phyloP scores from a whole-genome alignment of 2,888 invertebrate species.

The Capitulum mitella region DNA sequence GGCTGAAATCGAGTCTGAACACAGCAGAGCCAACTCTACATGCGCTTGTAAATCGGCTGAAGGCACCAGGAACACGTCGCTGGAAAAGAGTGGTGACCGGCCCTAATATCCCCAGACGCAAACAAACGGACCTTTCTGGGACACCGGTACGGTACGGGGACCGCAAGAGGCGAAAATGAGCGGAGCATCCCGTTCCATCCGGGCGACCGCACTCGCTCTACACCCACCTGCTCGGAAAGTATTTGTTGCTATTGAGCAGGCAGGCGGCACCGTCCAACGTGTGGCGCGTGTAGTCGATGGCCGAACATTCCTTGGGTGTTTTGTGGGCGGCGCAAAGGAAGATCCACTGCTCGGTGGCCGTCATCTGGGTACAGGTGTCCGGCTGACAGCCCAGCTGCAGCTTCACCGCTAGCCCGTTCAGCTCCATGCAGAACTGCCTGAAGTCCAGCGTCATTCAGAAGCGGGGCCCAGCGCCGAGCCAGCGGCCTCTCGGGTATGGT shows the following conservation, averaged over 20 bases:
- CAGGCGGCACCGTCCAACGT: conserved; percentile 98
- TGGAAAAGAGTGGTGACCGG: no score
- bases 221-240: conserved; percentile 91
- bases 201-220: background rate
- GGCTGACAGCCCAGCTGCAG: conserved; percentile 95
- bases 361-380: conserved; percentile 97
- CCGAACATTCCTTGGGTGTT: conserved; percentile 99
- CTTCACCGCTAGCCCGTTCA: conserved; percentile 95
- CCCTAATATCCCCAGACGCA: no score
- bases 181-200: no score
- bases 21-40: no score
- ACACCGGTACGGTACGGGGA: no score
- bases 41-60: no score
- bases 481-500: no score
- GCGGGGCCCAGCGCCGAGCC: background rate
- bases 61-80: no score
- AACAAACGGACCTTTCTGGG: no score
- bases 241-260: conserved; percentile 97
- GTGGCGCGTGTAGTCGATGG: conserved; percentile 97
- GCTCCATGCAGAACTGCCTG: conserved; percentile 98
- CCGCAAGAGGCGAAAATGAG: no score
- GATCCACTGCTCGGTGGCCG: conserved; percentile 99
- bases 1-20: no score
- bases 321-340: conserved; percentile 99
- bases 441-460: no score